These are phyloP conservation scores for Neocrepidodera transversa DNA, from an alignment of 2,888 invertebrate species.

Conservation along the genomic window DNA sequence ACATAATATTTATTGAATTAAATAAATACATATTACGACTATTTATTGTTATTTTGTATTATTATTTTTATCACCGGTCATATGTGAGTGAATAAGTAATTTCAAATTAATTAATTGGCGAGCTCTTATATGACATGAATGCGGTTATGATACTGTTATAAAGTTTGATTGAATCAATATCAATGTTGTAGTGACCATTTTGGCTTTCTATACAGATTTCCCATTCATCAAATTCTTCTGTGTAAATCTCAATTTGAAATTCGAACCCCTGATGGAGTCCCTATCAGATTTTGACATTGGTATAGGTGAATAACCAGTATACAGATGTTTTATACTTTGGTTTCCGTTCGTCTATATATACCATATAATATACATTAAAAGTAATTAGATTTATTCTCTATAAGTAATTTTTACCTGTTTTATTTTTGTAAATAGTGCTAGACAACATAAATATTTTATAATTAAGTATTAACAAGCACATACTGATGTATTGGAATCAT, in stretches of 20 bases:
- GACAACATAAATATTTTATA: too few relatives aligned
- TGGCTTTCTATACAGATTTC: slow-evolving; percentile 1
- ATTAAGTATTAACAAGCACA: too few relatives aligned
- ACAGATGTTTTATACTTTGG: neutral
- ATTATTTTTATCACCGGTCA: too few relatives aligned
- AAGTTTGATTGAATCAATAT: slow-evolving; percentile 6
- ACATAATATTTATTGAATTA: neutral
- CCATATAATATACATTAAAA: too few relatives aligned
- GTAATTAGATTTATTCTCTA: too few relatives aligned
- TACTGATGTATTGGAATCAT: too few relatives aligned
- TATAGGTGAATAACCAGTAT: neutral
- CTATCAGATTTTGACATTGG: neutral
- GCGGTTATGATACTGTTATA: slow-evolving; percentile 6
- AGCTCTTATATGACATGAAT: neutral
- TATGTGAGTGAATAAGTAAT: too few relatives aligned
- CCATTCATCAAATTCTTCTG: slow-evolving; percentile 13
- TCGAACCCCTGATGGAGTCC: neutral
- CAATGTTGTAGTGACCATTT: slow-evolving; percentile 8
- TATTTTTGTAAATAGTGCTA: too few relatives aligned
- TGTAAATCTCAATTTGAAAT: slow-evolving; percentile 9
- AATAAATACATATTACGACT: too few relatives aligned
- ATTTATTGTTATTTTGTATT: too few relatives aligned
- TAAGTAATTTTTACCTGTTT: too few relatives aligned
- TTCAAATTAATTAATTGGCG: slow-evolving; percentile 1
- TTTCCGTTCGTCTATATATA: too few relatives aligned